phyloP scores from a whole-genome alignment of 2,113 vertebrate species.

The Perognathus longimembris region DNA sequence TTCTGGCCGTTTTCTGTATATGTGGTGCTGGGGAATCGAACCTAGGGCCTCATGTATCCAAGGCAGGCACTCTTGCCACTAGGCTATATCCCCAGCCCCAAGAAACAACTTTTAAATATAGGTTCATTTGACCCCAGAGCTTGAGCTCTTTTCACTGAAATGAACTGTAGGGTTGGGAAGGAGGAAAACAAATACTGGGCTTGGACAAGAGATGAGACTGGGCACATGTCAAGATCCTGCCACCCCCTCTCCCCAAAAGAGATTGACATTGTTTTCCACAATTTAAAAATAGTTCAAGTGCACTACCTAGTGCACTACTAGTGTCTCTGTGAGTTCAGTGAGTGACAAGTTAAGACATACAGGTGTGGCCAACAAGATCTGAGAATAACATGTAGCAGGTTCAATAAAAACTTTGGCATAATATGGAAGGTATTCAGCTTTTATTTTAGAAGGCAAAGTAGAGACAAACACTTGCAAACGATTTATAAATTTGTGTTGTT shows the following conservation, averaged over 20 bases:
- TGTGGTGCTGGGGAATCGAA: no score
- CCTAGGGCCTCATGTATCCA: no score
- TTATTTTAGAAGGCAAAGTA: neutral
- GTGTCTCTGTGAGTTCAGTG: neutral
- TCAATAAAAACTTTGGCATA: conserved; percentile 6
- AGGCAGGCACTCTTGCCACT: no score
- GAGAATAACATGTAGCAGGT: neutral
- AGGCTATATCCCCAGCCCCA: no score
- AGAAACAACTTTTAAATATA: neutral
- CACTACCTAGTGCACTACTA: neutral
- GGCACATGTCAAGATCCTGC: conserved; percentile 6
- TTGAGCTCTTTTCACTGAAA: neutral
- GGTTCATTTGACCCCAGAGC: neutral
- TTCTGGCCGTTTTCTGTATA: no score
- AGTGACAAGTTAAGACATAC: neutral
- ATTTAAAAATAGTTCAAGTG: neutral
- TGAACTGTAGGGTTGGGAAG: neutral
- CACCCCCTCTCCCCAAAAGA: neutral
- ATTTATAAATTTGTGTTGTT: neutral
- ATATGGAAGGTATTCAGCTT: neutral
- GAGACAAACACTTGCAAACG: neutral
- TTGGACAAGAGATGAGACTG: neutral
- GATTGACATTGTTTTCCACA: neutral
- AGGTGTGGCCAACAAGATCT: neutral
- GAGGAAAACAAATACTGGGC: neutral